These are phyloP conservation scores for Empis stercorea DNA, from an alignment of 2,888 invertebrate species.

Conservation along the genomic window DNA sequence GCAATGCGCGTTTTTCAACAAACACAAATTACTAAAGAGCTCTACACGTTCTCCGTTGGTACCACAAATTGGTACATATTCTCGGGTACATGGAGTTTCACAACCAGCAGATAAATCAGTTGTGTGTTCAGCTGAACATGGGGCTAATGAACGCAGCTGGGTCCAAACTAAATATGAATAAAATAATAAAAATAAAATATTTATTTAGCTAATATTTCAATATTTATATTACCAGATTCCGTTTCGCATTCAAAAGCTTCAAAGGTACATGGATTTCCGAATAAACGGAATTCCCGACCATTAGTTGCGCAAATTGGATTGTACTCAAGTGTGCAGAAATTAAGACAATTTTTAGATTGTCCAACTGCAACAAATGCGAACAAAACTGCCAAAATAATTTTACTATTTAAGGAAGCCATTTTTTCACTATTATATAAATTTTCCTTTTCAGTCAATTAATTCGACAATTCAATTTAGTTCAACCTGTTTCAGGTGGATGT, in stretches of 20 bases:
- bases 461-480: too few species aligned
- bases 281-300: not conserved
- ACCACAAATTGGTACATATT: not conserved
- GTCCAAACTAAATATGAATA: not conserved
- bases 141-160: not conserved
- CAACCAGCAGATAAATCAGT: not conserved
- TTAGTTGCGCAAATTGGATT: not conserved
- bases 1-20: not conserved
- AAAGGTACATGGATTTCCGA: not conserved
- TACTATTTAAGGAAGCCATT: too few species aligned
- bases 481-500: too few species aligned
- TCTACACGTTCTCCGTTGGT: not conserved
- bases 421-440: too few species aligned
- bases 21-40: not conserved
- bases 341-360: not conserved
- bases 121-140: not conserved
- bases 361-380: too few species aligned
- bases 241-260: not conserved
- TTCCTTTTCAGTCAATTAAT: too few species aligned
- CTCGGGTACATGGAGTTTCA: not conserved
- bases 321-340: not conserved
- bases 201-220: not conserved
- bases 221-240: not conserved
- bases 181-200: not conserved
- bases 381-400: too few species aligned